Evolutionary conservation across 2,113 vertebrate species (phyloP), one percentile per base, ranked within the genome.

Genomic region (Chionis minor): DNA sequence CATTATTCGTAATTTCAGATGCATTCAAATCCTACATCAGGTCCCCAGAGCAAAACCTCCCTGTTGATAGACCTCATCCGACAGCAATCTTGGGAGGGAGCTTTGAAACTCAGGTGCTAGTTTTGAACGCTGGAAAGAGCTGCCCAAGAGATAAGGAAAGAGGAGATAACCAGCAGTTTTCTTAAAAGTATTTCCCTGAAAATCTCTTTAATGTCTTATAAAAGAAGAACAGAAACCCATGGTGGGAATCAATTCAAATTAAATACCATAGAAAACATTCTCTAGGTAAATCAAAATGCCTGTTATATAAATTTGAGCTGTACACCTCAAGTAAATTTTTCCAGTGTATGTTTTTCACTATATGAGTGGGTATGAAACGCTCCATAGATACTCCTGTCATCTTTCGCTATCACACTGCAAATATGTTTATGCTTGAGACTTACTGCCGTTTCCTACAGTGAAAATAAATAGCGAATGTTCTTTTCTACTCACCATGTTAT

Each of bases 361-460:
- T 72, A 44, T 35, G 73, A 96, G 90, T 82, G 90, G 75, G 28
- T 85, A 93, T 89, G 69, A 89, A 97, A 95, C 81, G 71, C 78
- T 96, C 81, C 81, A 75, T 35, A 66, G 86, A 89, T 77, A 54
- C 69, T 88, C 70, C 69, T 85, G 92, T 96, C 82, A 80, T 93
- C 75, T 91, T 93, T 91, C 65, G 42, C 73, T 62, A 78, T 79
- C 84, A 71, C 30, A 33, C 49, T 95, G 93, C 89, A 91, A 92
- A 94, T 62, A 79, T 66, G 59, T 91, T 96, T 93, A 55, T 95
- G 80, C 91, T 72, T 73, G 44, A 97, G 84, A 96, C 79, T 89
- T 87, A n/a, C 51, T 94, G 89, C 42, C 40, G 95, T 81, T 90
- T 86, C 75, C 92, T 93, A 88, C 59, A 77, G 63, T 70, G 71